Evolutionary conservation across 2,113 vertebrate genomes (phyloP), one percentile per base, ranked within the genome.

Genomic region (Cinclus cinclus): DNA sequence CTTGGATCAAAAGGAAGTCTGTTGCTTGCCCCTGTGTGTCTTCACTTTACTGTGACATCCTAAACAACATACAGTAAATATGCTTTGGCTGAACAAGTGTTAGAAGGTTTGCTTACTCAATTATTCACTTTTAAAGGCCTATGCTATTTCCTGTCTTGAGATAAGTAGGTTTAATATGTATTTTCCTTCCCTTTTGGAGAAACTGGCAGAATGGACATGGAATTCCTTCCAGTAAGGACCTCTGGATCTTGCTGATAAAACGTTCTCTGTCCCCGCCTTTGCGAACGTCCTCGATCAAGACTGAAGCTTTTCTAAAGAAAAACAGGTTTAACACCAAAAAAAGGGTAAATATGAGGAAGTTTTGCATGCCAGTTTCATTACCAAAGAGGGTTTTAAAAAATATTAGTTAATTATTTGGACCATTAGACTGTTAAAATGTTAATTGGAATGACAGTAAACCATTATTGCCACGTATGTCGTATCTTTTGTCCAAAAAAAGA

Each of bases 121-220:
- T 49, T 11, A 16, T 68, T 75, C 11, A 60, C 11, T 58, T 15
- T n/a, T 37, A 62, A 89, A 77, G 30, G 3, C 10, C 9, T 53
- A 67, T 21, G 10, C 21, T 63, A 35, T 49, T 86, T 84, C 81
- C 42, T 89, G 18, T 3, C 17, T 67, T 87, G 47, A 83, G 92
- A 74, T 42, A 58, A 46, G 16, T 24, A 59, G 35, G 5, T 33
- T 12, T 42, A 77, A 67, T 24, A 63, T 5, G 7, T 10, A 35
- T 82, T 70, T 87, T 70, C 33, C 2, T 35, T 28, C 6, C 9
- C 21, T 89, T 75, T n/a, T 56, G 41, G 70, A 80, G 41, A 71
- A 76, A 41, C 5, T 37, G 6, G 2, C 10, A 20, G 10, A 15
- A 6, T 16, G 14, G 37, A 28, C 15, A 23, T 39, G 0, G 0